Conservation (phyloP, 1,140 invertebrate genomes). For the Bathynomus jamesi region DNA sequence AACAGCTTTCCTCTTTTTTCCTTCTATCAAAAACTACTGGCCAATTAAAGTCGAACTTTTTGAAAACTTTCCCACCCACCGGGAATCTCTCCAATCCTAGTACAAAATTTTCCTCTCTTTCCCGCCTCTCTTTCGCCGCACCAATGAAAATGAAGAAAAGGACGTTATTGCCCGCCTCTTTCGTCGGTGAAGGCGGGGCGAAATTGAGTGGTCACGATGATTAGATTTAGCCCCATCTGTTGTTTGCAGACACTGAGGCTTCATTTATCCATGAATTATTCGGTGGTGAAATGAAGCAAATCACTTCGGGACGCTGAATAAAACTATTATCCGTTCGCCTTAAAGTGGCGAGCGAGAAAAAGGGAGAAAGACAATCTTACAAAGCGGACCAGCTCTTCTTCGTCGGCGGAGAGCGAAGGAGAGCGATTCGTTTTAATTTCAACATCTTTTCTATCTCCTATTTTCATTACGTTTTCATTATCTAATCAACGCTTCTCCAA, state of each 20-base stretch:
- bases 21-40: background rate
- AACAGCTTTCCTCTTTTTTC: background rate
- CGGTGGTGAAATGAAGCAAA: constrained; percentile 36
- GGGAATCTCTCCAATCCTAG: background rate
- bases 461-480: too few relatives aligned
- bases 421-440: too few relatives aligned
- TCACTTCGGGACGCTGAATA: constrained; percentile 35
- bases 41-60: background rate
- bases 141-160: background rate
- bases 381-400: too few relatives aligned
- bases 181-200: background rate
- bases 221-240: constrained; percentile 34
- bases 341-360: constrained; percentile 19
- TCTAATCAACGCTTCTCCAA: too few relatives aligned
- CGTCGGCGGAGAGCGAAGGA: too few relatives aligned
- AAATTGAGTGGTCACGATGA: constrained; percentile 14
- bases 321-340: constrained; percentile 33
- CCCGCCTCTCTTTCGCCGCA: too few relatives aligned
- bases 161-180: too few relatives aligned
- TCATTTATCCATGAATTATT: constrained; percentile 38
- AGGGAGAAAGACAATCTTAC: too few relatives aligned
- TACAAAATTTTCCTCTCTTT: too few relatives aligned
- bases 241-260: constrained; percentile 32
- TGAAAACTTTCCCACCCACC: background rate
- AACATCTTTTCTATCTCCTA: too few relatives aligned